Evolutionary conservation across 1,140 invertebrate species (phyloP).

Genomic region (Agraylea sexmaculata): DNA sequence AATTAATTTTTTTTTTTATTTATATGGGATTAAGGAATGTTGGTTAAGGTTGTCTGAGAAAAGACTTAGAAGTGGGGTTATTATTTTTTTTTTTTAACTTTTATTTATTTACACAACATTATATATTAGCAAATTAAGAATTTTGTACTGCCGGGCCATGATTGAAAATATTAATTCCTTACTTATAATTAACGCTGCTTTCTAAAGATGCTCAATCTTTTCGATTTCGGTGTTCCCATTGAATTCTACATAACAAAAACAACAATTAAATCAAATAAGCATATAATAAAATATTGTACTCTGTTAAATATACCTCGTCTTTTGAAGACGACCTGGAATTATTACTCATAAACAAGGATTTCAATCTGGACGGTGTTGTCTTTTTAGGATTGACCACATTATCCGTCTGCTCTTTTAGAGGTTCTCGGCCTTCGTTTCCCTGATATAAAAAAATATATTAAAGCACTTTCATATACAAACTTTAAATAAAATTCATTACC

Average conservation of each 20-base stretch:
- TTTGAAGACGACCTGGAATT: constrained; percentile 13
- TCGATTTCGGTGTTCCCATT: constrained; percentile 19
- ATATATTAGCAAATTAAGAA: too few relatives aligned
- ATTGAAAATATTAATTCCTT: too few relatives aligned
- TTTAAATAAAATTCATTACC: constrained; percentile 4
- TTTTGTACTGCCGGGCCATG: too few relatives aligned
- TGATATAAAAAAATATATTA: constrained; percentile 6
- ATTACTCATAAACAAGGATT: constrained; percentile 20
- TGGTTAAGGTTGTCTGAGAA: too few relatives aligned
- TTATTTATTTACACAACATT: too few relatives aligned
- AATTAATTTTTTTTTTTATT: too few relatives aligned
- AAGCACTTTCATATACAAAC: not conserved
- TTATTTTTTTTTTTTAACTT: too few relatives aligned
- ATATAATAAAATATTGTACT: not conserved
- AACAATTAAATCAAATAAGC: constrained; percentile 6
- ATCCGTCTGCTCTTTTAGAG: constrained; percentile 24
- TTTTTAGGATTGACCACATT: constrained; percentile 25
- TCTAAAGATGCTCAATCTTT: constrained; percentile 21
- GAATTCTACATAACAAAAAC: constrained; percentile 19
- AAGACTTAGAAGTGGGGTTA: too few relatives aligned
- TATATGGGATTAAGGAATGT: too few relatives aligned
- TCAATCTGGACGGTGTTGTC: constrained; percentile 19
- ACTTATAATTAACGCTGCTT: constrained; percentile 17
- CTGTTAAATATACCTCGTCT: constrained; percentile 14
- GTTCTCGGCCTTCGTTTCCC: constrained; percentile 27